A percentile compares a stretch with the other conserved stretches of the same genome.
Evolutionary conservation across 1,140 invertebrate genomes (phyloP).

Genomic region (Chionoecetes opilio): DNA sequence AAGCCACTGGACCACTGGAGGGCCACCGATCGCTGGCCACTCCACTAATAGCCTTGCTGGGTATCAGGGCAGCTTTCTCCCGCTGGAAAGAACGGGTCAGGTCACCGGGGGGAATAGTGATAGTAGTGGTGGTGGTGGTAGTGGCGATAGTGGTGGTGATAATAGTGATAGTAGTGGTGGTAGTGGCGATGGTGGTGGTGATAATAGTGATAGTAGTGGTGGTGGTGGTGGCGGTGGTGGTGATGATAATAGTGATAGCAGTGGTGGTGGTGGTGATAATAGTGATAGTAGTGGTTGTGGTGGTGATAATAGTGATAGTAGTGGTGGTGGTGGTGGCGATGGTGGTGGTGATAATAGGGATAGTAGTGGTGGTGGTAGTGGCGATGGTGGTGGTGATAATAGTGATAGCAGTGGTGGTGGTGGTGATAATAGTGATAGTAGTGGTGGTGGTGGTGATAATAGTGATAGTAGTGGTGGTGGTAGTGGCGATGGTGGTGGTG

Average conservation of each 20-base stretch:
- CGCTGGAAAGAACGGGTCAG: not conserved
- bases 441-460: not conserved
- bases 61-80: not conserved
- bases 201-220: not conserved
- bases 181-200: not conserved
- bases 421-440: not conserved
- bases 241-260: no score
- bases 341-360: not conserved
- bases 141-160: not conserved
- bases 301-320: no score
- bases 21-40: not conserved
- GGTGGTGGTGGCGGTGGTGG: not conserved
- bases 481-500: no score
- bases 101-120: not conserved
- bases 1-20: not conserved
- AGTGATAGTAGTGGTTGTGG: not conserved
- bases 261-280: no score
- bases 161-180: not conserved
- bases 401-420: not conserved
- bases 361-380: no score
- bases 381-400: not conserved
- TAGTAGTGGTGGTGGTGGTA: not conserved
- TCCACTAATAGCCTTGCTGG: not conserved
- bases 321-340: not conserved
- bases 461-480: not conserved